Evolutionary conservation across 2,113 vertebrate genomes (phyloP), one percentile per base, ranked within the genome.

Genomic region (Paradoxurus hermaphroditus): DNA sequence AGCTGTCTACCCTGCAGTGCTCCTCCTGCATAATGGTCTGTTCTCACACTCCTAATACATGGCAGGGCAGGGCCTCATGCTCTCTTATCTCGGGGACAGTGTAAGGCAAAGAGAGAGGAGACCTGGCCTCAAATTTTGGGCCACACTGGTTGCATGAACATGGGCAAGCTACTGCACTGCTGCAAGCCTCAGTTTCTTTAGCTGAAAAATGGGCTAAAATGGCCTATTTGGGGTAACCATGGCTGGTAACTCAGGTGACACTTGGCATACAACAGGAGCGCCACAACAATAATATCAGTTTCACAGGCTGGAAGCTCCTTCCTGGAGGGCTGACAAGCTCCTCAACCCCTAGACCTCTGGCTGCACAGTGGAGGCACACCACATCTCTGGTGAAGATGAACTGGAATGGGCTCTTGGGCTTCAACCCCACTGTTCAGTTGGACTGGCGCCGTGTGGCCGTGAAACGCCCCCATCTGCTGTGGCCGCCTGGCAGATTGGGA

Each of bases 401-500:
- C 31, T 4, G 14, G 25, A 77, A 36, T 4, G 14, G 25, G 59
- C 41, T 75, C 62, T 84, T 49, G 65, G 49, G 27, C 18, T 21
- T 78, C 49, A 56, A 56, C 9, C 18, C 39, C 18, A 36, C 6
- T 53, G 73, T 49, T 68, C 59, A 86, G 63, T 11, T 29, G 25
- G 63, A 59, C 5, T 29, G 67, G 67, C 23, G 6, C 65, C n/a
- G 2, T 53, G n/a, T 65, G 7, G 34, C 12, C 31, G 44, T 25
- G n/a, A 21, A 82, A 36, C 7, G 19, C 46, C 27, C 12, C 31
- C 10, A 6, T 1, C 70, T 25, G 5, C n/a, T 13, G 2, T 51
- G 12, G 31, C n/a, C n/a, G 19, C 3, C 4, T 1, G 16, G 49
- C 1, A 70, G 21, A 44, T 18, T 29, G 16, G 8, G 3, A 4